Evolutionary conservation across 2,797 vertebrate species (phyloP), one percentile per base, ranked within the genome.

Genomic region (Coregonus suidteri): DNA sequence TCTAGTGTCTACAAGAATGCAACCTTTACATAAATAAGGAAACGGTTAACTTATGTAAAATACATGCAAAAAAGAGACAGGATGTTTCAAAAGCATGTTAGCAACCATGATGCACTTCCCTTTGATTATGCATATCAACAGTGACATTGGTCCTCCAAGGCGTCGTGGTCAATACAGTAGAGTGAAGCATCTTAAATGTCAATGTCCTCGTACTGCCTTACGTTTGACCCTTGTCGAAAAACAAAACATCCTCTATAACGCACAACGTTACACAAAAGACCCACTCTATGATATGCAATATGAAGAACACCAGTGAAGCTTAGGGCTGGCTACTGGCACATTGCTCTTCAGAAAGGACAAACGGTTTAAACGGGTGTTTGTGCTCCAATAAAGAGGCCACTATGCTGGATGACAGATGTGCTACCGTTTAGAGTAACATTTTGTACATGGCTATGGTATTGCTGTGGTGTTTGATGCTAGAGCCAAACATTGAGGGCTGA

Each of bases 381-480:
- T 93, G 89, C 87, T 88, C 86, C 65, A 72, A 89, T 86, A 90
- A 93, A 89, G 89, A 83, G 81, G 77, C 81, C 83, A 89, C 83
- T 94, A 79, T 74, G 72, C 81, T 87, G 86, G 82, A 87, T n/a
- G 82, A 89, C 89, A 92, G 91, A 93, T 93, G 91, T 91, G 90
- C 86, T 90, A 88, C 86, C 86, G 82, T 83, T 88, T 89, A 90
- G 90, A 87, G 83, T 87, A 86, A 86, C 87, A 90, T 92, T 88
- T 91, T 75, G 84, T 53, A 80, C 86, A 84, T 83, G 84, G 88
- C 77, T 83, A 77, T 77, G 84, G 86, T 88, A 83, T 75, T 73
- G 77, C 80, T 51, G 79, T 75, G 78, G 56, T 5, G 80, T 89
- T 89, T 89, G 87, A 92, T 82, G 85, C 85, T 66, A 68, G 75